Evolutionary conservation across 2,113 vertebrate species (phyloP), one percentile per base, ranked within the genome.

Genomic region (Melanerpes aurifrons): DNA sequence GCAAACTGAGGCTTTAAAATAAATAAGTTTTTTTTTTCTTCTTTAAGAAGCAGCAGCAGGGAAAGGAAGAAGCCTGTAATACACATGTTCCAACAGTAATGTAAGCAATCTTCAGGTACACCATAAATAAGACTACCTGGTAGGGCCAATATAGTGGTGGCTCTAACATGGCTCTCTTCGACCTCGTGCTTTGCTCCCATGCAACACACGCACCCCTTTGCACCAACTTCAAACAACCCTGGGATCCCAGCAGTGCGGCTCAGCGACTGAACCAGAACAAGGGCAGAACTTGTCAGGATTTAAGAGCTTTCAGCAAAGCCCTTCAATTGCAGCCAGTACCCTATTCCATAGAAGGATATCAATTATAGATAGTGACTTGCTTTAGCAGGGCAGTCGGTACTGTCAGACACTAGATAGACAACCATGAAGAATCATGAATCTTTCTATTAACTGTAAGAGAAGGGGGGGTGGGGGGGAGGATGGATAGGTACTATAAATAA

Each of bases 331-430:
- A 98, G 98, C 98, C 98, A 32, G 98, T 97, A 99, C 98, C 98
- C 98, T 98, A 99, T 99, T 99, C 98, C 98, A 97, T 96, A 96
- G 98, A 98, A 99, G 99, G 99, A 99, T 99, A 99, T 99, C 99
- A 99, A 99, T 99, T 99, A 99, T 99, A 99, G 99, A 99, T 99
- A 99, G 99, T 98, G 99, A 98, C 98, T 98, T 98, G 98, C 98
- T 98, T 98, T 98, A 98, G 98, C 98, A 97, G 95, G 95, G 98
- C 98, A 93, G 98, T 98, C 98, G 96, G 98, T 97, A 97, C 98
- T 99, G 99, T 99, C 99, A 99, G 98, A 98, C 97, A 92, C 96
- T 97, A 97, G 98, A 98, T 97, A 99, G 99, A 99, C 99, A 99
- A 98, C 98, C 98, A 98, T 98, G 98, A 96, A 99, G 98, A 99